Evolutionary conservation across 2,113 vertebrate species (phyloP).

Genomic region (Hippocampus comes): DNA sequence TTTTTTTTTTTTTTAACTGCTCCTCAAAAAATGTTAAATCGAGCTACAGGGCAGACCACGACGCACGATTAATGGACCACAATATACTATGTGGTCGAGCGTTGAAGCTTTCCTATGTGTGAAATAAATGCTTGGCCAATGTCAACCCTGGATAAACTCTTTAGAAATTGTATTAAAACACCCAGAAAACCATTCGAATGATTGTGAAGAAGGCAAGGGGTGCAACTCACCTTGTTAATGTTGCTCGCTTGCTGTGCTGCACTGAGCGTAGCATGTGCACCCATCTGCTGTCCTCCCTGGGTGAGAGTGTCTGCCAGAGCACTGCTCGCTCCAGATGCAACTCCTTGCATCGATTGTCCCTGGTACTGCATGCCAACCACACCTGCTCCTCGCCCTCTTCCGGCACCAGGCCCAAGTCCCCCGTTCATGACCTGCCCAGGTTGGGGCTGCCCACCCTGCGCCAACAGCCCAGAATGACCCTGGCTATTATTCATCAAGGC

Average conservation of each 20-base stretch:
- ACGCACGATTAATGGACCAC: too few relatives aligned
- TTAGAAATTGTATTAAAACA: not conserved
- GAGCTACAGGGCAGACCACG: too few relatives aligned
- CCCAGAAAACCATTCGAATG: not conserved
- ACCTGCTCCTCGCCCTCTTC: conserved; percentile 83
- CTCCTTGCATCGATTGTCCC: conserved; percentile 73
- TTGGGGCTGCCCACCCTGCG: conserved; percentile 79
- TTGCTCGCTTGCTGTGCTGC: conserved; percentile 81
- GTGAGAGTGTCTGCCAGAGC: conserved; percentile 91
- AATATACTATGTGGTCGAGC: not conserved
- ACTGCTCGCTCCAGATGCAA: conserved; percentile 73
- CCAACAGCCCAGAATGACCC: conserved; percentile 80
- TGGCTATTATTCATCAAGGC: conserved; percentile 88
- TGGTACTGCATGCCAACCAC: conserved; percentile 84
- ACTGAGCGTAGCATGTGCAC: conserved; percentile 79
- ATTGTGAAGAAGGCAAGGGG: not conserved
- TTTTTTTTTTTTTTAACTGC: too few relatives aligned
- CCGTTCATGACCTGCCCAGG: conserved; percentile 95
- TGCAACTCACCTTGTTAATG: conserved; percentile 87
- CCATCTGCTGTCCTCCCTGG: conserved; percentile 88
- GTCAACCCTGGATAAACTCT: not conserved
- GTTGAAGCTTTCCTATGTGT: not conserved
- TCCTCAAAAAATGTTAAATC: too few relatives aligned
- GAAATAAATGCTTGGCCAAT: not conserved
- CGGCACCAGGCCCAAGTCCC: conserved; percentile 83